These are phyloP conservation scores for Ceyx erithaca DNA, from an alignment of 2,797 vertebrate species.

Conservation along the genomic window DNA sequence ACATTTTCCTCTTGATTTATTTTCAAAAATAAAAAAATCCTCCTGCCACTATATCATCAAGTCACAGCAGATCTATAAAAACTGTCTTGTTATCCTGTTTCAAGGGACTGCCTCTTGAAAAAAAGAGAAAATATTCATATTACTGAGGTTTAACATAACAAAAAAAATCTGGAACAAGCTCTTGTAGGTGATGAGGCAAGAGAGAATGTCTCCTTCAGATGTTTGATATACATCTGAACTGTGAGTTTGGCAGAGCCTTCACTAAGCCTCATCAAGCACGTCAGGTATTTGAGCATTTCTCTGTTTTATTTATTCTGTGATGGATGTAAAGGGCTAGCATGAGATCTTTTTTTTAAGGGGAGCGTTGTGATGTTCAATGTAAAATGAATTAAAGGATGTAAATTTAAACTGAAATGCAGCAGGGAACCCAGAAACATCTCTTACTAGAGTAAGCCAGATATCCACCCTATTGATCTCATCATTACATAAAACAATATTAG, in stretches of 20 bases:
- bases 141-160: not conserved
- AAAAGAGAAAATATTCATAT: slow-evolving; percentile 5
- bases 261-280: not conserved
- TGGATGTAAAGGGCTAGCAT: not conserved
- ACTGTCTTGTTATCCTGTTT: not conserved
- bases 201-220: not conserved
- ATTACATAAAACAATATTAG: not conserved
- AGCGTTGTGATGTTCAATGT: slow-evolving; percentile 1
- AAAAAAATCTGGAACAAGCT: slow-evolving; percentile 3
- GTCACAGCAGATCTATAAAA: slow-evolving; percentile 2
- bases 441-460: not conserved
- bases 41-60: not conserved
- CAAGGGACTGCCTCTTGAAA: slow-evolving; percentile 7
- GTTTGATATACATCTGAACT: not conserved
- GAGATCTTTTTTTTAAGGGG: not conserved
- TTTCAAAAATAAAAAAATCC: not conserved
- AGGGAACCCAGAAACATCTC: not conserved
- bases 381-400: slow-evolving; percentile 6
- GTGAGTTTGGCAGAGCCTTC: not conserved
- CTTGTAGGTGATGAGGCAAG: not conserved
- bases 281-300: not conserved
- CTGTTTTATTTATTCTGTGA: not conserved
- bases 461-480: slow-evolving; percentile 39
- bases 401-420: slow-evolving; percentile 23
- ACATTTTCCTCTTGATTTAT: slow-evolving; percentile 21